These are phyloP conservation scores for Pachymerium ferrugineum DNA, from an alignment of 2,888 invertebrate species.

Conservation along the genomic window DNA sequence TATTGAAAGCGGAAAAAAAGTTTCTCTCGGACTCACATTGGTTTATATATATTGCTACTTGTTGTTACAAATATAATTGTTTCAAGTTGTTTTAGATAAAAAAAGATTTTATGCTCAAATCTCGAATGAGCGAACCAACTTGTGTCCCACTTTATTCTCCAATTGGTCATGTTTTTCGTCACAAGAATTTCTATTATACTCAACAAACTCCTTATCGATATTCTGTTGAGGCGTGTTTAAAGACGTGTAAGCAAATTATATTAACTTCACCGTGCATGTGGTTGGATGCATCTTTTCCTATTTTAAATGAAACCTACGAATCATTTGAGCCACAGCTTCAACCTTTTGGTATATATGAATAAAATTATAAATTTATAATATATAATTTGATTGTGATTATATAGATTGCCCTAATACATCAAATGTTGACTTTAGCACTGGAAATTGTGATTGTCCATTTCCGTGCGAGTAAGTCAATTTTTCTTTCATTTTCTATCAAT, in stretches of 20 bases:
- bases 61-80: not conserved
- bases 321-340: not conserved
- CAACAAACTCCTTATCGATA: not conserved
- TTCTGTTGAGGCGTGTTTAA: not conserved
- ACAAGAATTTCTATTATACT: not conserved
- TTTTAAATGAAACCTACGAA: not conserved
- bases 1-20: not conserved
- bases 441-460: no score
- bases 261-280: not conserved
- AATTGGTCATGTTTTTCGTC: not conserved
- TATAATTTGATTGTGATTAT: no score
- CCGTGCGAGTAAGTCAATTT: no score
- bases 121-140: not conserved
- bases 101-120: not conserved
- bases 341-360: no score
- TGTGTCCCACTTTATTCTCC: not conserved
- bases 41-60: no score
- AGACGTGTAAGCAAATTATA: not conserved
- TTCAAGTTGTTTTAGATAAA: not conserved
- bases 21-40: not conserved
- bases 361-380: no score
- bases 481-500: no score
- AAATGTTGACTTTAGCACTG: no score
- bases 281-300: not conserved
- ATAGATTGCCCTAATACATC: no score